Evolutionary conservation across 2,888 invertebrate genomes (phyloP).

Genomic region (Drosophila nigricruria): DNA sequence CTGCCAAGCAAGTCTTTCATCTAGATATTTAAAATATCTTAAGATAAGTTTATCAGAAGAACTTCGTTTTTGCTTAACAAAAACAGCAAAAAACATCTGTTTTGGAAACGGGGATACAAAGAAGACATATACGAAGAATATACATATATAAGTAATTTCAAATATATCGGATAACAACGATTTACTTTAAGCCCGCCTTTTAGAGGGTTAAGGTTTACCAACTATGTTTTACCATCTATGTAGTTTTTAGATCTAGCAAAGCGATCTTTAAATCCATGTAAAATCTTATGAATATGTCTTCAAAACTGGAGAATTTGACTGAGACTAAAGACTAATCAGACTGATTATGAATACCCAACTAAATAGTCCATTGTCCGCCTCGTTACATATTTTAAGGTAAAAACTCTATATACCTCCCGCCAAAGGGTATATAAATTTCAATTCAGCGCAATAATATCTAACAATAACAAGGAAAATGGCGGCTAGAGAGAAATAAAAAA

Average conservation of each 20-base stretch:
- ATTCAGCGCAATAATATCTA: slow-evolving; percentile 36
- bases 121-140: too few relatives aligned
- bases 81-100: too few relatives aligned
- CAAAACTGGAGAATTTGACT: neutral
- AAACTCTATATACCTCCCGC: neutral
- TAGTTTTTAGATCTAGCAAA: too few relatives aligned
- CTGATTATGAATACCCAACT: neutral
- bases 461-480: slow-evolving; percentile 52
- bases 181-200: too few relatives aligned
- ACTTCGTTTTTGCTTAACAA: neutral
- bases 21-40: neutral
- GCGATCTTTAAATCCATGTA: neutral
- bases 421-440: slow-evolving; percentile 3
- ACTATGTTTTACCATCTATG: too few relatives aligned
- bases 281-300: neutral
- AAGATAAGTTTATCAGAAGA: neutral
- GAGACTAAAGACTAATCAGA: neutral
- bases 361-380: neutral
- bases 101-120: too few relatives aligned
- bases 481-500: slow-evolving; percentile 33
- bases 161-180: too few relatives aligned
- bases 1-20: neutral
- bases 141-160: too few relatives aligned
- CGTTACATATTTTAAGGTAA: neutral
- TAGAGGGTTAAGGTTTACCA: too few relatives aligned